Base-by-base conservation (phyloP, 2,888 invertebrate species). In the Sphaerophoria taeniata region DNA sequence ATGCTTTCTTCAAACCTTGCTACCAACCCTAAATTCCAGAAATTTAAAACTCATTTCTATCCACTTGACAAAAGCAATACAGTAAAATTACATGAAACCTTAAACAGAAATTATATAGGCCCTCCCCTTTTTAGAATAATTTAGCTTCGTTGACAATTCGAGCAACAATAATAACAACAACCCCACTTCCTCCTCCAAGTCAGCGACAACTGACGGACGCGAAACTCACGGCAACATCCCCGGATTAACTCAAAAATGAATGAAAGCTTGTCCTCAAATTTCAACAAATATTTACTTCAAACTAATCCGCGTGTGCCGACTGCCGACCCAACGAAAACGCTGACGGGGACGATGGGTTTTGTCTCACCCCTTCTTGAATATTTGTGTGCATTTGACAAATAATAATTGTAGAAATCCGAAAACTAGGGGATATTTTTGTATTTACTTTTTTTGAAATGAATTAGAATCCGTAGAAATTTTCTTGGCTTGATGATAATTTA, bases 1-100 rank as follows among this genome's bases (percentile, higher is more conserved):
- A n/a, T n/a, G n/a, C n/a, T n/a, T n/a, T n/a, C 43, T 11, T 55
- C 6, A 11, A 65, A 65, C 7, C 36, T 11, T 12, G 16, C 16
- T 51, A 36, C 7, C 6, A 31, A 51, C 0, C 14, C 6, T 34
- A 36, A 45, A 16, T 71, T 47, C 58, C 49, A 16, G 16, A 65
- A 81, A 85, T 81, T 85, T 39, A 69, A 85, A 85, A 81, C 81
- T 73, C 76, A 77, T 85, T 85, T 76, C 60, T 76, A 77, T 24
- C 81, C 81, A 55, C 0, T 4, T 14, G 11, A 36, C 5, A 58
- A 45, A 60, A 63, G 72, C 55, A 72, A 85, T 78, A 70, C 49
- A 43, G 45, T 53, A 43, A 51, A 55, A 43, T 55, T 75, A 61
- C 31, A 75, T 63, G n/a, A n/a, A n/a, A n/a, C n/a, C n/a, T n/a